A percentile compares a stretch with the other conserved stretches of the same genome.
Evolutionary conservation across 2,113 vertebrate genomes (phyloP).

Genomic region (Anser brachyrhynchus): DNA sequence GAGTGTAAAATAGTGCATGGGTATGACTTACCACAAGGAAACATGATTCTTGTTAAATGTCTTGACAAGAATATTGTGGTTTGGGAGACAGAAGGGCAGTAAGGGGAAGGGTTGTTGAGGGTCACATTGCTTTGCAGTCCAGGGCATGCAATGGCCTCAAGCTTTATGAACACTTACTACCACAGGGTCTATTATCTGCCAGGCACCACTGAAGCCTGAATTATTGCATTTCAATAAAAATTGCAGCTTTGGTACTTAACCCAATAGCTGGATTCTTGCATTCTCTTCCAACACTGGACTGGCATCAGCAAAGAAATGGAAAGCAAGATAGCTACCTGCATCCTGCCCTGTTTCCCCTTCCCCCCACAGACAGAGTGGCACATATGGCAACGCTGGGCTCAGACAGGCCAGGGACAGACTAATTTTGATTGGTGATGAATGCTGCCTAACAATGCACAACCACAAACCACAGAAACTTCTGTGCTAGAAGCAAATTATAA

Average conservation of each 20-base stretch:
- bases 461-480: neutral
- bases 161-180: conserved; percentile 33
- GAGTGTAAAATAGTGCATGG: neutral
- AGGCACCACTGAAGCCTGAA: conserved; percentile 3
- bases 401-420: neutral
- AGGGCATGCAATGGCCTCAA: conserved; percentile 27
- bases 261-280: neutral
- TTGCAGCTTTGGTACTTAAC: conserved; percentile 50
- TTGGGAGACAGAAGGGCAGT: conserved; percentile 35
- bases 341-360: neutral
- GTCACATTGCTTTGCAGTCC: conserved; percentile 27
- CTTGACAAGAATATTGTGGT: conserved; percentile 57
- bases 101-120: conserved; percentile 31
- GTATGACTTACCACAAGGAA: conserved; percentile 9
- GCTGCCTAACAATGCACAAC: accelerated
- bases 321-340: neutral
- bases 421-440: accelerated
- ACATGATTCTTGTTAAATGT: conserved; percentile 44
- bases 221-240: conserved; percentile 65
- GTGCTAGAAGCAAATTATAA: neutral
- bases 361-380: neutral
- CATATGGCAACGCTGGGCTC: neutral
- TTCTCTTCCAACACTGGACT: neutral
- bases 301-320: neutral
- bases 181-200: neutral